A percentile compares a stretch with the other conserved stretches of the same genome.
phyloP scores from a whole-genome alignment of 2,797 vertebrate genomes.

The Lagorchestes hirsutus region DNA sequence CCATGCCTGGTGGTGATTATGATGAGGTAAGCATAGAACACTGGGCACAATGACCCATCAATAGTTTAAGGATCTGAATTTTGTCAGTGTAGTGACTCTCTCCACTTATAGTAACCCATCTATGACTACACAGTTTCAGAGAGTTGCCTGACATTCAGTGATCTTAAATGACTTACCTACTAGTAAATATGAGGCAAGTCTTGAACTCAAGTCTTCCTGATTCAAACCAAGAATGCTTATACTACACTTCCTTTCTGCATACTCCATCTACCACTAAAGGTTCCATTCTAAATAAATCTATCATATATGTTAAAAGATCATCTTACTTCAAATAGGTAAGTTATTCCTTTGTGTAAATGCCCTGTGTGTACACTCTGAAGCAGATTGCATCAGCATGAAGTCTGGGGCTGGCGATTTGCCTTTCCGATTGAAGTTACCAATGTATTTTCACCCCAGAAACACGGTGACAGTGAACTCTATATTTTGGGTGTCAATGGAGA shows the following conservation, averaged over 20 bases:
- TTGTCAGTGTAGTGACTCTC: not conserved
- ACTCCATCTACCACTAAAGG: not conserved
- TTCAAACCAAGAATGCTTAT: not conserved
- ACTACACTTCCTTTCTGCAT: not conserved
- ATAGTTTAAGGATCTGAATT: not conserved
- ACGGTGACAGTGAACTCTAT: slow-evolving; percentile 39
- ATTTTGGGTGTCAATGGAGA: slow-evolving; percentile 69
- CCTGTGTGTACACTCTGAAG: not conserved
- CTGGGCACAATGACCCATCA: not conserved
- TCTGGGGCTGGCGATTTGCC: not conserved
- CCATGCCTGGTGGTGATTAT: not conserved
- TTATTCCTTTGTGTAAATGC: not conserved
- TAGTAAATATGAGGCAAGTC: not conserved
- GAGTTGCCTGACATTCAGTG: not conserved
- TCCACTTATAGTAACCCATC: not conserved
- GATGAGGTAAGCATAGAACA: not conserved
- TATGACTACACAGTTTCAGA: not conserved
- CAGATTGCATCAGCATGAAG: not conserved
- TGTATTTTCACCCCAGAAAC: slow-evolving; percentile 2
- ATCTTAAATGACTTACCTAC: not conserved
- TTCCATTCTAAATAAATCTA: not conserved
- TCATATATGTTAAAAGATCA: not conserved
- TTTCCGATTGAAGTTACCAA: slow-evolving; percentile 1
- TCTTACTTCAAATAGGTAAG: not conserved
- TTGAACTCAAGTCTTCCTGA: not conserved